These are phyloP conservation scores for Agriopis marginaria DNA, from an alignment of 2,888 invertebrate genomes.

Conservation along the genomic window DNA sequence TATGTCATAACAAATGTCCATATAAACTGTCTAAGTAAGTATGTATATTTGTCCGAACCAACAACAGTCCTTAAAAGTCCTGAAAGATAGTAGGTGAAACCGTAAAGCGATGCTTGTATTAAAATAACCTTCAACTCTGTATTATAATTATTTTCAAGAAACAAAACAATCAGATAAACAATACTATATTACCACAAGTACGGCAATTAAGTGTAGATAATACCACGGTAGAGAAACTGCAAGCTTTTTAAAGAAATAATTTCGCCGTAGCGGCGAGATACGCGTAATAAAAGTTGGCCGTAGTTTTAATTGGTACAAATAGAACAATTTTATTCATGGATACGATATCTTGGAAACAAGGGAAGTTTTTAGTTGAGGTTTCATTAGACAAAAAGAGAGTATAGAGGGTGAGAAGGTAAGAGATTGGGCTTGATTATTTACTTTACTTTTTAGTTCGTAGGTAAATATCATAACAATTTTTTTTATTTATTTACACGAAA, in stretches of 20 bases:
- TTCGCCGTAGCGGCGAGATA: constrained; percentile 23
- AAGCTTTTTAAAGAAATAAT: constrained; percentile 25
- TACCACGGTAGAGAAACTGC: constrained; percentile 1
- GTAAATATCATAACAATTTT: no score
- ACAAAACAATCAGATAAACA: neutral
- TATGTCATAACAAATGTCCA: no score
- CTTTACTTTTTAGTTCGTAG: no score
- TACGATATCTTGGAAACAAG: constrained; percentile 14
- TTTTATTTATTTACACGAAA: no score
- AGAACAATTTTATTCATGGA: constrained; percentile 25
- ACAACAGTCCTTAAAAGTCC: no score
- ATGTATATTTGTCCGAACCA: no score
- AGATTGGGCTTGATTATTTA: neutral
- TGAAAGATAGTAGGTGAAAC: no score
- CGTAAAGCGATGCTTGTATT: no score
- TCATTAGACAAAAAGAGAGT: neutral
- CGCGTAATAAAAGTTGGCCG: constrained; percentile 25
- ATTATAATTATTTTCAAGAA: neutral
- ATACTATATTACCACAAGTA: constrained; percentile 1
- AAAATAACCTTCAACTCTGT: neutral
- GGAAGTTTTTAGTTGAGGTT: constrained; percentile 2
- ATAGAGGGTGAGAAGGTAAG: neutral
- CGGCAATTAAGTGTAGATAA: constrained; percentile 11
- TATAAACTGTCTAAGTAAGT: no score
- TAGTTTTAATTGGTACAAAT: constrained; percentile 34